Evolutionary conservation across 2,888 invertebrate genomes (phyloP).

Genomic region (Cephus rjabovi): DNA sequence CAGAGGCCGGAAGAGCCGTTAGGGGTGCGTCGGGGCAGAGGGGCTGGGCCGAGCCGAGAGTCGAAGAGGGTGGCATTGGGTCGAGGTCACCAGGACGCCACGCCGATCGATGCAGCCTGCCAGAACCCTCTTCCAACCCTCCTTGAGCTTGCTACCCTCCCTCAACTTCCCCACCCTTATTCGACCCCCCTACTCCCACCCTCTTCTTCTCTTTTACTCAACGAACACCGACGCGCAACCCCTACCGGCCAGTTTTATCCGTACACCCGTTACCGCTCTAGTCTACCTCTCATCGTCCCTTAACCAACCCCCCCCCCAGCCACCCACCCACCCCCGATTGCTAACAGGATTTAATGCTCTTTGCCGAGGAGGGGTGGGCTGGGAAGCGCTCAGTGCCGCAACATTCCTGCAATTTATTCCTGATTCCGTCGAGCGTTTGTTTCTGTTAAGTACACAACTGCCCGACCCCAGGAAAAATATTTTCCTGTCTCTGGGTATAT

Average conservation of each 20-base stretch:
- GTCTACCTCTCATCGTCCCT: background rate
- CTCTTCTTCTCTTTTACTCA: too few relatives aligned
- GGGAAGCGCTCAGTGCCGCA: background rate
- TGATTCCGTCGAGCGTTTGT: too few relatives aligned
- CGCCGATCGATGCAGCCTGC: constrained; percentile 73
- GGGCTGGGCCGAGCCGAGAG: constrained; percentile 60
- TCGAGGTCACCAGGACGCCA: constrained; percentile 73
- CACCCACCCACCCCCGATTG: background rate
- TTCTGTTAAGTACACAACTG: too few relatives aligned
- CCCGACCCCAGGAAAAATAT: too few relatives aligned
- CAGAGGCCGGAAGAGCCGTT: constrained; percentile 8
- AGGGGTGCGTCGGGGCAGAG: constrained; percentile 52
- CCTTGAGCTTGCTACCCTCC: constrained; percentile 8
- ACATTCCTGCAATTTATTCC: background rate
- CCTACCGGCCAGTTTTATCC: too few relatives aligned
- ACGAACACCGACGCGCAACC: too few relatives aligned
- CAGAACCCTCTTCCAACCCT: constrained; percentile 15
- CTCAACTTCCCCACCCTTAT: constrained; percentile 11
- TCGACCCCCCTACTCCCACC: background rate
- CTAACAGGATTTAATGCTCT: constrained; percentile 10
- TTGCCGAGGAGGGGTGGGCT: background rate
- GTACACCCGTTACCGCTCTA: too few relatives aligned
- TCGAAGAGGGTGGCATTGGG: constrained; percentile 70
- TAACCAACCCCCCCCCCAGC: too few relatives aligned
- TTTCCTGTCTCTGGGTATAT: too few relatives aligned